phyloP scores from a whole-genome alignment of 2,888 invertebrate species.

The Lycophotia porphyrea region DNA sequence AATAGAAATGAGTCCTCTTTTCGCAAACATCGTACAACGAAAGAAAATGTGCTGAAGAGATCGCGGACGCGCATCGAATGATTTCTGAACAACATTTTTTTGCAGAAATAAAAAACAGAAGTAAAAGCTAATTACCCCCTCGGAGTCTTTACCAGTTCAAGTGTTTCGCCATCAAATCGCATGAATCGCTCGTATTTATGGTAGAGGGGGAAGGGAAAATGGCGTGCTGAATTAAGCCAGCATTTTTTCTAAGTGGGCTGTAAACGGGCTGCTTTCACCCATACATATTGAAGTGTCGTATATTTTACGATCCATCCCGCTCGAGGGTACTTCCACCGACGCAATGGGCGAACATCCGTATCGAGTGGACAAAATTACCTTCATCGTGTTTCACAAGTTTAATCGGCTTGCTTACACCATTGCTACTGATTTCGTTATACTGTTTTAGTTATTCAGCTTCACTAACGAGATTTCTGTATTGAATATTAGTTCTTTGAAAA shows the following conservation, averaged over 20 bases:
- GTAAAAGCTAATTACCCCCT: conserved; percentile 83
- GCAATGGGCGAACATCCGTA: conserved; percentile 80
- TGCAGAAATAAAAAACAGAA: conserved; percentile 59
- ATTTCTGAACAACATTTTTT: conserved; percentile 59
- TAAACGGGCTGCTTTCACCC: conserved; percentile 85
- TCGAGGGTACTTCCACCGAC: conserved; percentile 81
- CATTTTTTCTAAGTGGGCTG: conserved; percentile 89
- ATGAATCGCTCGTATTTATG: conserved; percentile 86
- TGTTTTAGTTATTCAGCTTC: background rate
- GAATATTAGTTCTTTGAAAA: background rate
- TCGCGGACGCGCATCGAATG: conserved; percentile 62
- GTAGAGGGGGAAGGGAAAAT: conserved; percentile 76
- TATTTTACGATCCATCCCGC: conserved; percentile 88
- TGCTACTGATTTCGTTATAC: conserved; percentile 16
- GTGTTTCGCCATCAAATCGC: conserved; percentile 83
- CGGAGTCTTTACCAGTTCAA: conserved; percentile 76
- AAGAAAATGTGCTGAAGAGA: conserved; percentile 70
- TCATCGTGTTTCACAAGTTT: conserved; percentile 81
- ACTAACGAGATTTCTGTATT: conserved; percentile 2
- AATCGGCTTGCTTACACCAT: conserved; percentile 63
- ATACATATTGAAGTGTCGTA: conserved; percentile 88
- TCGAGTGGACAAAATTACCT: conserved; percentile 86
- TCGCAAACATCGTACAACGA: conserved; percentile 69
- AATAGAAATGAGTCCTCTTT: conserved; percentile 71
- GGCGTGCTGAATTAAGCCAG: conserved; percentile 88